Percentiles rank a stretch among this genome's conserved stretches.
Conservation (phyloP, 2,113 vertebrate genomes). For the Saccopteryx bilineata region DNA sequence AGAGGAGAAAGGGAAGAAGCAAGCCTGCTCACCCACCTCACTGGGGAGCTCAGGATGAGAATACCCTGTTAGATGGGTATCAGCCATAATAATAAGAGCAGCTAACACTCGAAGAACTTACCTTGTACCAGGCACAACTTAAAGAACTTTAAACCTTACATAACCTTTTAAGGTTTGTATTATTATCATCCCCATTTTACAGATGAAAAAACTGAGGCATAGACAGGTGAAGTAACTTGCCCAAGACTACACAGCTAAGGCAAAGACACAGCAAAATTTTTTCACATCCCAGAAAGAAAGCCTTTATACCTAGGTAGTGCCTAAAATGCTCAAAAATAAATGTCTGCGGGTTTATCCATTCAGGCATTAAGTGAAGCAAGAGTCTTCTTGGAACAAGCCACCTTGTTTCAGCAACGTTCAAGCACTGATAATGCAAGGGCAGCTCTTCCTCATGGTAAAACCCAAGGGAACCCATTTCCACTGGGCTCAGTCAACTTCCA, state of each 20-base stretch:
- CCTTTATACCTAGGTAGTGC: neutral
- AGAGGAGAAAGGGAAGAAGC: neutral
- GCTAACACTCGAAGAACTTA: neutral
- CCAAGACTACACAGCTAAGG: neutral
- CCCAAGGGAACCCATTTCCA: neutral
- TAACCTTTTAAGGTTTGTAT: neutral
- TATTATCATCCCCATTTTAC: neutral
- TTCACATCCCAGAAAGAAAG: neutral
- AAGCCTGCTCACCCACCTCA: neutral
- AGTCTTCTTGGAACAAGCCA: neutral
- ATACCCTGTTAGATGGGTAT: neutral
- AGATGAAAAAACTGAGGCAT: neutral
- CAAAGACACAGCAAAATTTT: neutral
- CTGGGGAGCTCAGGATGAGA: neutral
- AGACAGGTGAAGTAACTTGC: neutral
- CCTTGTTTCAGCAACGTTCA: neutral
- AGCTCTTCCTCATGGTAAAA: neutral
- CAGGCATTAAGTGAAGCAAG: neutral
- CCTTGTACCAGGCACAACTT: neutral
- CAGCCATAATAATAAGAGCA: neutral
- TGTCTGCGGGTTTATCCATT: neutral
- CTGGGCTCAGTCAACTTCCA: neutral
- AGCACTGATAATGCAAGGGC: neutral
- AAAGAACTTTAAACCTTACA: neutral
- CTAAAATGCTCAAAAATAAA: neutral